phyloP scores from a whole-genome alignment of 2,113 vertebrate species.

The Takifugu flavidus region DNA sequence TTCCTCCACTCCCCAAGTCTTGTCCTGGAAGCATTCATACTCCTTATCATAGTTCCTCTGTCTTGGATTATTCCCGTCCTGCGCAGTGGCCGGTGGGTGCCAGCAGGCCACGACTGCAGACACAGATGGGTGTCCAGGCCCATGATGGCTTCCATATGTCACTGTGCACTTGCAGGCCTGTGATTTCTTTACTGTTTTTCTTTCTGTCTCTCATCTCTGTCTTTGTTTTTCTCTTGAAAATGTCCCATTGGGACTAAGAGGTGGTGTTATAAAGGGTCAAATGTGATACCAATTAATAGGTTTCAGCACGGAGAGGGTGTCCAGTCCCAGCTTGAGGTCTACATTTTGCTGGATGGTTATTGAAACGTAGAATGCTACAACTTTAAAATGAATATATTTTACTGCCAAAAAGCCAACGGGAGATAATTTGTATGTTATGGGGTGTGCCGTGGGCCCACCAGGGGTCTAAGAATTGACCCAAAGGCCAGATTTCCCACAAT shows the following conservation, averaged over 20 bases:
- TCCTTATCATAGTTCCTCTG: conserved; percentile 63
- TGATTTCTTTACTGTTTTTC: conserved; percentile 53
- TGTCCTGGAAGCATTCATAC: conserved; percentile 50
- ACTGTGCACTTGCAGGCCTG: conserved; percentile 35
- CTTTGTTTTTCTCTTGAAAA: conserved; percentile 60
- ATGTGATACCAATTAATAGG: conserved; percentile 50
- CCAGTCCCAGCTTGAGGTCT: conserved; percentile 27
- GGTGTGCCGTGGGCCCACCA: conserved; percentile 29
- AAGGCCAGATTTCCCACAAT: conserved; percentile 64
- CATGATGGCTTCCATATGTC: conserved; percentile 77
- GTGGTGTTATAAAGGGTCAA: conserved; percentile 48
- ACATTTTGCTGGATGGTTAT: conserved; percentile 37
- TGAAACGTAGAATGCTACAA: conserved; percentile 50
- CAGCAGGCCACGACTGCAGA: conserved; percentile 62
- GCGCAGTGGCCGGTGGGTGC: conserved; percentile 64
- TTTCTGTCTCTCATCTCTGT: conserved; percentile 63
- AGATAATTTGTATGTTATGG: conserved; percentile 54
- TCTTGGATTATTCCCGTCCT: conserved; percentile 70
- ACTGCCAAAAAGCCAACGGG: conserved; percentile 49
- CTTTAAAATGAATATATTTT: conserved; percentile 53
- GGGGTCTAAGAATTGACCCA: conserved; percentile 50
- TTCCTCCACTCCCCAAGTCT: conserved; percentile 25
- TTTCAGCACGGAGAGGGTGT: conserved; percentile 31
- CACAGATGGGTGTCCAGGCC: conserved; percentile 71
- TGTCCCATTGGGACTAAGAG: conserved; percentile 14